Conservation (phyloP, 2,113 vertebrate genomes). For the Sialia sialis region DNA sequence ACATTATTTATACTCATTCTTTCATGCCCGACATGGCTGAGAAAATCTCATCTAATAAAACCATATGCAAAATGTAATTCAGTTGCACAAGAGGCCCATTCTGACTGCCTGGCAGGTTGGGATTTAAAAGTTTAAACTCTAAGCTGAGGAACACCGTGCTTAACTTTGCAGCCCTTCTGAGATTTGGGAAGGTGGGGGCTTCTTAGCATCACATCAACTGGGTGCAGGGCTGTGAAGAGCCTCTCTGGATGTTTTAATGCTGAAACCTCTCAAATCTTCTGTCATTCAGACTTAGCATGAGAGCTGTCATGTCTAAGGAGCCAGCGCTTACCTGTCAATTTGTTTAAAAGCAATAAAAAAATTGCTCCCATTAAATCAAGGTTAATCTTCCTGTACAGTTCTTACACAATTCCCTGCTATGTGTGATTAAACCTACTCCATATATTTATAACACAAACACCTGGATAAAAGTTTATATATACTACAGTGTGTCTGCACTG, state of each 20-base stretch:
- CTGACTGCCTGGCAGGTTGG: not conserved
- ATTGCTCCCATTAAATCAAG: slow-evolving; percentile 26
- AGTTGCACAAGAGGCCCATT: not conserved
- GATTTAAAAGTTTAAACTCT: slow-evolving; percentile 3
- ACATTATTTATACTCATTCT: slow-evolving; percentile 3
- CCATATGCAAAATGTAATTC: not conserved
- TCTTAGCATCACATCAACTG: not conserved
- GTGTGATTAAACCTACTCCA: not conserved
- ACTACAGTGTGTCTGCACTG: not conserved
- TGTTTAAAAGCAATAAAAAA: slow-evolving; percentile 54
- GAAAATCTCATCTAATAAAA: slow-evolving; percentile 29
- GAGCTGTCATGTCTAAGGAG: not conserved
- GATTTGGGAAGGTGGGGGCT: not conserved
- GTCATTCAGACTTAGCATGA: slow-evolving; percentile 39
- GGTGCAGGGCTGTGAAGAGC: not conserved
- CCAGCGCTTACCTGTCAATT: not conserved
- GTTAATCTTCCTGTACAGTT: slow-evolving; percentile 19
- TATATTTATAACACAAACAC: not conserved
- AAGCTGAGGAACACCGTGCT: not conserved
- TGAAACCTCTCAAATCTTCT: slow-evolving; percentile 30
- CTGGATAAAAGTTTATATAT: not conserved
- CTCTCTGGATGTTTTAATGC: not conserved
- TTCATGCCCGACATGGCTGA: not conserved
- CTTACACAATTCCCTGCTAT: not conserved
- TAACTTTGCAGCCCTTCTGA: not conserved